Evolutionary conservation across 1,140 invertebrate species (phyloP), one percentile per base, ranked within the genome.

Genomic region (Macrostomum lignano): DNA sequence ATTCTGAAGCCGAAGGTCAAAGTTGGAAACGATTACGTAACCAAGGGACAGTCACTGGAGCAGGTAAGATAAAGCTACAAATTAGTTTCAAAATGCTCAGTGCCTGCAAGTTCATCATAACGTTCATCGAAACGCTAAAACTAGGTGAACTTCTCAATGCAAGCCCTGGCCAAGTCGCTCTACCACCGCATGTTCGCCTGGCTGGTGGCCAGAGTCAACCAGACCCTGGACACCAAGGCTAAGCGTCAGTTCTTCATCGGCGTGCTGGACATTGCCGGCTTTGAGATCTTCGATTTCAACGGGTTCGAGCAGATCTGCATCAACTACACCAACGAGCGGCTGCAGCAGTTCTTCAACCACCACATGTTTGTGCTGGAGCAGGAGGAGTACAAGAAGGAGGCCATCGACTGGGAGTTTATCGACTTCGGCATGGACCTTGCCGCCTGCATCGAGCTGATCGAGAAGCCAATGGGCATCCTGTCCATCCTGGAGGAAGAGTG

Each of bases 311-410:
- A 96, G 65, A 69, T 96, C 58, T 96, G 86, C 67, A 96, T 96
- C 71, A 96, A 96, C 71, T 94, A 91, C 68, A 93, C 88, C 62
- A 96, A 96, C 63, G 86, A 96, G 68, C 84, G 88, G 63, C 68
- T 96, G 46, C 86, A 96, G 66, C 88, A 96, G 63, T 96, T 94
- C 71, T 96, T 94, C 77, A 94, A 94, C 67, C 86, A 94, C 62
- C 86, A 94, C 67, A 96, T 96, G 86, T 94, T 96, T 65, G 81
- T 96, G 46, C 69, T 94, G 56, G 88, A 96, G 65, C 88, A 96
- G 72, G 88, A 94, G 67, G 86, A 93, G 55, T 94, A 94, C 66
- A 74, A 84, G 55, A 70, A 73, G 48, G 86, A 94, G 65, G 79
- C 79, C 56, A 93, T 93, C 64, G 73, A 84, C 55, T 94, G 84